Percentiles rank a stretch among this genome's conserved stretches.
These are phyloP conservation scores for Parauchenoglanis ngamensis DNA, from an alignment of 2,797 vertebrate genomes.

Conservation along the genomic window DNA sequence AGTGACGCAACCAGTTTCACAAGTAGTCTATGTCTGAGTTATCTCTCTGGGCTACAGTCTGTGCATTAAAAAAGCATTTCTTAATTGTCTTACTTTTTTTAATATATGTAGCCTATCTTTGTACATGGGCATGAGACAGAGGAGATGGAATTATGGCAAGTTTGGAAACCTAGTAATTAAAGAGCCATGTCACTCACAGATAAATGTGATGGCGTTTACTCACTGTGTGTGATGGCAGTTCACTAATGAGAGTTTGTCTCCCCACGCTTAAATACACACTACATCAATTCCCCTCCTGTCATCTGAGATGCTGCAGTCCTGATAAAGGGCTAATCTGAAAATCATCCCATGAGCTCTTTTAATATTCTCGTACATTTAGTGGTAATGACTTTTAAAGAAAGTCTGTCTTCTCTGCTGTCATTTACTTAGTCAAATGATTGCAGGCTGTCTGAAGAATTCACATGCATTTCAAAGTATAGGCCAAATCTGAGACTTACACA, in stretches of 20 bases:
- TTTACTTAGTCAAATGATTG: conserved; percentile 37
- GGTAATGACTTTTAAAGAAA: conserved; percentile 27
- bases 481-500: neutral
- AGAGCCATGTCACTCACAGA: conserved; percentile 34
- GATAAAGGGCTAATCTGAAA: conserved; percentile 49
- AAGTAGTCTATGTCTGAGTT: conserved; percentile 36
- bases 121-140: neutral
- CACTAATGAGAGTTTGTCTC: conserved; percentile 32
- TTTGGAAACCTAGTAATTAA: conserved; percentile 23
- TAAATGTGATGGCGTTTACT: conserved; percentile 28
- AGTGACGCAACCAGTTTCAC: conserved; percentile 50
- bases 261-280: conserved; percentile 40
- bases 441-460: conserved; percentile 15
- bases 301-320: conserved; percentile 32
- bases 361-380: conserved; percentile 18
- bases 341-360: conserved; percentile 29
- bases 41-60: conserved; percentile 23
- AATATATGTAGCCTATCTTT: neutral
- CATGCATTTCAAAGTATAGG: neutral
- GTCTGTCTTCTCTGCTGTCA: conserved; percentile 23
- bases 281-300: conserved; percentile 42
- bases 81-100: neutral
- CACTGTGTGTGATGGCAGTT: conserved; percentile 22
- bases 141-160: neutral
- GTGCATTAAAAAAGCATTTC: neutral